These are phyloP conservation scores for Brevimyrus niger DNA, from an alignment of 2,113 vertebrate genomes.

Conservation along the genomic window DNA sequence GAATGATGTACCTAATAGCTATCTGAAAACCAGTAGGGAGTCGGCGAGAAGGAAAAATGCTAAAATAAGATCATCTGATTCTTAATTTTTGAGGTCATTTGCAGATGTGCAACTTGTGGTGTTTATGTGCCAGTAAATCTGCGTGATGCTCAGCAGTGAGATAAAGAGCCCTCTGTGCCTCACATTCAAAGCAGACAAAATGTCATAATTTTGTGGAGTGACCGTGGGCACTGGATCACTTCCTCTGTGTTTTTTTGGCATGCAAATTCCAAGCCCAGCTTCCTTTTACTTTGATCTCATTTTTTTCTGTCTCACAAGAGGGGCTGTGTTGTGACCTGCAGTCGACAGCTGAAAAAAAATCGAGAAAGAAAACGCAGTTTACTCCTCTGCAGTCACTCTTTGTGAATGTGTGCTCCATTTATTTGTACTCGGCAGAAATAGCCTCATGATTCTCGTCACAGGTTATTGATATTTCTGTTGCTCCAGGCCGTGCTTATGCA, in stretches of 20 bases:
- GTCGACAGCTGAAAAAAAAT: background rate
- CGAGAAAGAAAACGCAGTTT: background rate
- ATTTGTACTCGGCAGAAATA: background rate
- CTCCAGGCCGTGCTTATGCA: background rate
- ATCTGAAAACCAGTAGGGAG: background rate
- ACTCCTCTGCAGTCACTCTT: background rate
- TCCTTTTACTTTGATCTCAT: background rate
- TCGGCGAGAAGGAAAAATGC: background rate
- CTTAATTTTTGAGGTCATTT: background rate
- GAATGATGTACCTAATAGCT: background rate
- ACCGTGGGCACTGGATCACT: background rate
- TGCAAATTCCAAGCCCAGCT: background rate
- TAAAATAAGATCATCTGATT: background rate
- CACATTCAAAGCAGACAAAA: background rate
- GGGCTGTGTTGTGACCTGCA: background rate
- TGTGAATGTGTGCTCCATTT: background rate
- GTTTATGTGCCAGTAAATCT: background rate
- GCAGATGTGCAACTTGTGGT: background rate
- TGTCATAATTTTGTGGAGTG: background rate
- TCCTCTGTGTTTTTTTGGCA: background rate
- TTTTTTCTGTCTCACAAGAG: background rate
- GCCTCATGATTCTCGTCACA: background rate
- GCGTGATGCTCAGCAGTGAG: background rate
- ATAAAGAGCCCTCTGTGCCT: background rate
- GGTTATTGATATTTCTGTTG: background rate